Percentiles rank a stretch among this genome's conserved stretches.
Conservation (phyloP, 2,797 vertebrate species). For the Leptoclinus maculatus region DNA sequence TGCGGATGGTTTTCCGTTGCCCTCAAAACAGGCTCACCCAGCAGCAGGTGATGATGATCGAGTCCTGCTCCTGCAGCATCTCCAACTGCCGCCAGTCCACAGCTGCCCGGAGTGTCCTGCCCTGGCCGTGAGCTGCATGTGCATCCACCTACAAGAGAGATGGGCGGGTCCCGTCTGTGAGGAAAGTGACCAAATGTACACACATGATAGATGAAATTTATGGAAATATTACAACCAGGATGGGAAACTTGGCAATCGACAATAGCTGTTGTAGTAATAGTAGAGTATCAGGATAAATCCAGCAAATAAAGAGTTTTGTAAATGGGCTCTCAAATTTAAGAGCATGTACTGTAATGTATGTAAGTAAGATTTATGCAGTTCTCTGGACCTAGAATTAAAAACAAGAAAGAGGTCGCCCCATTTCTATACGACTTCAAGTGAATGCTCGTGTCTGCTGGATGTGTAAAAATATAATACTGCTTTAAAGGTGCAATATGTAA, state of each 20-base stretch:
- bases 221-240: not conserved
- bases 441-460: no score
- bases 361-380: not conserved
- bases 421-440: not conserved
- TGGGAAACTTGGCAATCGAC: conserved; percentile 2
- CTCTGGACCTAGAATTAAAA: not conserved
- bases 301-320: not conserved
- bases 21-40: conserved; percentile 37
- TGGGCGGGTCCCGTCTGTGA: conserved; percentile 29
- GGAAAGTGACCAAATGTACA: not conserved
- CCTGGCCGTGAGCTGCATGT: conserved; percentile 23
- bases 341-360: not conserved
- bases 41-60: conserved; percentile 58
- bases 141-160: not conserved
- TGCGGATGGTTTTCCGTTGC: conserved; percentile 41
- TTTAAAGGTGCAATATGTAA: not conserved
- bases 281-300: not conserved
- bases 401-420: no score
- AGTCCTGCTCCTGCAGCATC: conserved; percentile 61
- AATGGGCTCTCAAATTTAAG: not conserved
- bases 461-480: not conserved
- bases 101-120: not conserved
- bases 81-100: conserved; percentile 27
- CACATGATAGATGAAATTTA: not conserved
- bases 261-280: not conserved